Evolutionary conservation across 2,113 vertebrate genomes (phyloP).

Genomic region (Butorides virescens): DNA sequence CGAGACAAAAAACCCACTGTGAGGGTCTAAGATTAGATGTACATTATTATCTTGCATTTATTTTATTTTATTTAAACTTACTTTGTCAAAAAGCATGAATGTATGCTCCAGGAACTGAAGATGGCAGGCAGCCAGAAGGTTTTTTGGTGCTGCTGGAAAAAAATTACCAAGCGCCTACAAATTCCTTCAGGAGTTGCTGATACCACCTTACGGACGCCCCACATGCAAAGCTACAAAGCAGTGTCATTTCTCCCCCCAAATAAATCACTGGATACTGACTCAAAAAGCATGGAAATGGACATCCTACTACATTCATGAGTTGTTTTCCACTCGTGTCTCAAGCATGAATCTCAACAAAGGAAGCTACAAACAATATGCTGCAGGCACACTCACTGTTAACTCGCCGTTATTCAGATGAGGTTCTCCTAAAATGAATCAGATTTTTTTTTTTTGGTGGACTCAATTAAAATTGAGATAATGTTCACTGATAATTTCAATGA

Average conservation of each 20-base stretch:
- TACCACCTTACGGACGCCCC: background rate
- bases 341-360: background rate
- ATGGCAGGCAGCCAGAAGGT: background rate
- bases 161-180: background rate
- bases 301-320: accelerated
- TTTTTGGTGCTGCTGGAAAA: background rate
- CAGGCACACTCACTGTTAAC: background rate
- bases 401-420: background rate
- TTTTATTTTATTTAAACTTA: background rate
- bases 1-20: background rate
- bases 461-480: background rate
- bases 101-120: background rate
- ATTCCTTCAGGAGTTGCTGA: background rate
- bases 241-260: background rate
- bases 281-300: background rate
- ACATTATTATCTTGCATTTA: background rate
- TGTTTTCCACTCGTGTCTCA: background rate
- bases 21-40: background rate
- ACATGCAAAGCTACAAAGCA: background rate
- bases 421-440: background rate
- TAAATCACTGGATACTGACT: background rate
- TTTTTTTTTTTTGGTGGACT: background rate
- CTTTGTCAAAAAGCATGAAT: background rate
- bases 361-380: background rate
- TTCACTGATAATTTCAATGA: background rate